These are phyloP conservation scores for Eretmocerus hayati DNA, from an alignment of 2,888 invertebrate species.

Conservation along the genomic window DNA sequence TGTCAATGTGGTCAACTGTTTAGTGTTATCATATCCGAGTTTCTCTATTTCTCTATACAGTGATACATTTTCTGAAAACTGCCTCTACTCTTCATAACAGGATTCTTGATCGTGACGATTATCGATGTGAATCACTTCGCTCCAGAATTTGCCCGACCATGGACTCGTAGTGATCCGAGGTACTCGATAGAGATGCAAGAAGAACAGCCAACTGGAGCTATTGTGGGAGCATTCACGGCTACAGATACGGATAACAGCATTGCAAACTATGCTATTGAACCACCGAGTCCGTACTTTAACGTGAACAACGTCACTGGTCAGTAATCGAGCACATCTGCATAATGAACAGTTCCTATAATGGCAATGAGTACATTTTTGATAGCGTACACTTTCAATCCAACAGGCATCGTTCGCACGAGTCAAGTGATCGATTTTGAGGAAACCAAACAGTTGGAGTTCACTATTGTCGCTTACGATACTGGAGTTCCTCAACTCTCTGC, in stretches of 20 bases:
- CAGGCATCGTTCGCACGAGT: constrained; percentile 69
- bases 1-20: too few species aligned
- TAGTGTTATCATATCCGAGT: too few species aligned
- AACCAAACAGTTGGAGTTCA: constrained; percentile 68
- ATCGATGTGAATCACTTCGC: constrained; percentile 55
- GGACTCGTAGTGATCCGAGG: constrained; percentile 60
- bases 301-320: constrained; percentile 74
- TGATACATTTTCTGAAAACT: too few species aligned
- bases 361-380: too few species aligned
- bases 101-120: constrained; percentile 56
- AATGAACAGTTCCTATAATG: too few species aligned
- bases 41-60: too few species aligned
- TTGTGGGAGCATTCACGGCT: constrained; percentile 70
- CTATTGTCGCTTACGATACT: constrained; percentile 75
- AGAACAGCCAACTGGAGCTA: constrained; percentile 73
- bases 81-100: constrained; percentile 45
- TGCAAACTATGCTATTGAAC: constrained; percentile 64
- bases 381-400: too few species aligned
- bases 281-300: constrained; percentile 67
- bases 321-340: too few species aligned
- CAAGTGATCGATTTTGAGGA: constrained; percentile 79
- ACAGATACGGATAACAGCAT: constrained; percentile 79
- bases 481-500: constrained; percentile 79
- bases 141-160: constrained; percentile 62
- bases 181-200: constrained; percentile 66